These are phyloP conservation scores for Simalia tracyae DNA, from an alignment of 2,797 vertebrate genomes.

Conservation along the genomic window DNA sequence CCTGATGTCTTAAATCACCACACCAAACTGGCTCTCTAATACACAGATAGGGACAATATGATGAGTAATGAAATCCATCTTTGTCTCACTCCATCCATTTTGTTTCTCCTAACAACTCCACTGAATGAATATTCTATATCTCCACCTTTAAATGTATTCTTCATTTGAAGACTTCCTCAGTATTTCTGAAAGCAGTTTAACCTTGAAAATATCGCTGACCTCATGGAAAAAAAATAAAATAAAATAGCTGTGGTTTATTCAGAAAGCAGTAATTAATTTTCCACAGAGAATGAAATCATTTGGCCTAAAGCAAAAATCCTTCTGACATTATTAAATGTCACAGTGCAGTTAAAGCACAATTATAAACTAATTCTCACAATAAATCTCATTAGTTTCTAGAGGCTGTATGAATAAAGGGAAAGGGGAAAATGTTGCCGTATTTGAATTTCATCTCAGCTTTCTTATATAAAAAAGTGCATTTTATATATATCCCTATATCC, in stretches of 20 bases:
- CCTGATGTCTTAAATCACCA: not conserved
- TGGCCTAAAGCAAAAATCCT: constrained; percentile 75
- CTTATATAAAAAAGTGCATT: constrained; percentile 38
- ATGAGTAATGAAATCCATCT: not conserved
- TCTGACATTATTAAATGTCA: constrained; percentile 79
- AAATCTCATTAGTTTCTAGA: constrained; percentile 75
- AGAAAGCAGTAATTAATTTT: constrained; percentile 72
- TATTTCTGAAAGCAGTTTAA: constrained; percentile 68
- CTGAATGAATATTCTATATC: constrained; percentile 7
- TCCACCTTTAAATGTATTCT: constrained; percentile 21
- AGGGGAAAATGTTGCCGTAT: constrained; percentile 54
- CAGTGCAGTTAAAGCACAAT: constrained; percentile 75
- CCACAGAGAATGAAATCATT: constrained; percentile 68
- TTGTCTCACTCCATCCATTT: not conserved
- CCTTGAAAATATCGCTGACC: constrained; percentile 67
- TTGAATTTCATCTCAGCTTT: constrained; percentile 65
- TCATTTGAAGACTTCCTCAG: constrained; percentile 42
- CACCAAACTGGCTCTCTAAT: not conserved
- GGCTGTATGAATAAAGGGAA: constrained; percentile 68
- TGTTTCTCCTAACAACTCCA: not conserved
- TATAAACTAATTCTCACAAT: constrained; percentile 78
- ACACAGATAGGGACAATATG: not conserved
- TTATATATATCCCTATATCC: not conserved
- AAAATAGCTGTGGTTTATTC: constrained; percentile 55
- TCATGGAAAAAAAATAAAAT: constrained; percentile 38